Base-by-base conservation (phyloP, 2,888 invertebrate species). In the Zaprionus obscuricornis region DNA sequence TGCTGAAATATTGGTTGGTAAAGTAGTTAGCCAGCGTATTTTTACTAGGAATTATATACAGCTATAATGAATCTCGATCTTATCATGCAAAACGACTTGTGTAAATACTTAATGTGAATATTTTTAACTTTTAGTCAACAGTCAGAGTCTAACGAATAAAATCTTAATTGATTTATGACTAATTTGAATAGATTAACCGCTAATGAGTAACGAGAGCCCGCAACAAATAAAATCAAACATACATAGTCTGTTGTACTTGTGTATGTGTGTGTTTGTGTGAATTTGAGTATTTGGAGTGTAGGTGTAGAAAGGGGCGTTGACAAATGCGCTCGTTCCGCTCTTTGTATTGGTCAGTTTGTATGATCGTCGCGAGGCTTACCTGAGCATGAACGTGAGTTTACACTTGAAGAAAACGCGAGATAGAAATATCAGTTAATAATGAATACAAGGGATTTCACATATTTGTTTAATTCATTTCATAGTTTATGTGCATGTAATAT, bases 111-210 rank as follows among this genome's bases (percentile, higher is more conserved):
- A 2, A 40, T 24, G 34, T 29, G 22, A 1, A 39, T 45, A 52
- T 31, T 36, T 49, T 36, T 36, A 47, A 24, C 51, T 43, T 57
- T 57, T 40, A 49, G 65, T 71, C n/a, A n/a, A n/a, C n/a, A 65
- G 46, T 47, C 54, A 40, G 50, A 46, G n/a, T 20, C 5, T 10
- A 2, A 18, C 26, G 50, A 40, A 60, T 59, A 36, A 40, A 10
- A 42, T 43, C 40, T 62, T 79, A 71, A 79, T 74, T 79, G 83
- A 83, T 74, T 79, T 74, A 65, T 60, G 63, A 71, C 71, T 76
- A 76, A 79, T 71, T 79, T 76, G 76, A 74, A 74, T 76, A 78
- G 65, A 79, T 79, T 74, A 68, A 47, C 59, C 62, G 65, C 66
- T 78, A 71, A 82, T 74, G 67, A 74, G 65, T 64, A 37, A 57